Evolutionary conservation across 2,888 invertebrate species (phyloP).

Genomic region (Diaprepes abbreviatus): DNA sequence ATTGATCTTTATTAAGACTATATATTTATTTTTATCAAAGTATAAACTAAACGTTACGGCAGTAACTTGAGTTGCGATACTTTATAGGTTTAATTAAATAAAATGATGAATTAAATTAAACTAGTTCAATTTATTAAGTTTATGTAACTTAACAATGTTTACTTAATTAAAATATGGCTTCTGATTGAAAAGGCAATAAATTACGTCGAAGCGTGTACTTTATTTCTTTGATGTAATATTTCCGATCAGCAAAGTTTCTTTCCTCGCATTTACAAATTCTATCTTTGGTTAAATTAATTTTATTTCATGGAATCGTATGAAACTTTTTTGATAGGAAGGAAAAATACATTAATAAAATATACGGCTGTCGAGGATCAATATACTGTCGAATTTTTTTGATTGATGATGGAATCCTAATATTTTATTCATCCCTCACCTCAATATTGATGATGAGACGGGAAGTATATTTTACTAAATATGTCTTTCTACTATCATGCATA

Average conservation of each 20-base stretch:
- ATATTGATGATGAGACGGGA: no score
- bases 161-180: conserved; percentile 28
- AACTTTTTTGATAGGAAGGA: no score
- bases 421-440: not conserved
- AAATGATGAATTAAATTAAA: conserved; percentile 30
- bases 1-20: conserved; percentile 1
- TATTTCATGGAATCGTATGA: no score
- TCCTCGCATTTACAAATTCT: no score
- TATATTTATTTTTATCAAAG: not conserved
- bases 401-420: no score
- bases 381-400: no score
- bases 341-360: not conserved
- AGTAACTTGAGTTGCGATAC: not conserved
- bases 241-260: no score
- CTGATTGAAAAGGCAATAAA: conserved; percentile 19
- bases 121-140: conserved; percentile 29
- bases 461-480: no score
- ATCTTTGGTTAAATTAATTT: no score
- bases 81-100: conserved; percentile 24
- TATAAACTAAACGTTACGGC: conserved; percentile 3
- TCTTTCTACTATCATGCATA: no score
- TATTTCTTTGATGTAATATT: not conserved
- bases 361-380: not conserved
- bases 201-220: not conserved
- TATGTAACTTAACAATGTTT: conserved; percentile 25